Conservation (phyloP, 2,113 vertebrate genomes). For the Myiozetetes cayanensis region DNA sequence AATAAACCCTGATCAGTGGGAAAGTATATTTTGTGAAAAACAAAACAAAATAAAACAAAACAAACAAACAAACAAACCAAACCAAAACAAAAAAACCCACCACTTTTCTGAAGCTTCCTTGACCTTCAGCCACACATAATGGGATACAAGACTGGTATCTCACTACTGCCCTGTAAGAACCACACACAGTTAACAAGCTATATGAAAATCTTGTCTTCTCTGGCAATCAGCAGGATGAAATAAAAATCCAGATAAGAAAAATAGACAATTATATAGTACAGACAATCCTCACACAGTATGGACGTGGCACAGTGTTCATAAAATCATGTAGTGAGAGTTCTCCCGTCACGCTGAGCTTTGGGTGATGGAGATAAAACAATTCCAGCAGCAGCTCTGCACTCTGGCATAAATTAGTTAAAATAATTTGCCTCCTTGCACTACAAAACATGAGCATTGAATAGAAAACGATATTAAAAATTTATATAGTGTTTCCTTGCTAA, state of each 20-base stretch:
- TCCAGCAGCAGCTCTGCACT: not conserved
- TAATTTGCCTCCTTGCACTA: not conserved
- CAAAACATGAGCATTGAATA: not conserved
- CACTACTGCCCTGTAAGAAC: not conserved
- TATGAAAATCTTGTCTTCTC: not conserved
- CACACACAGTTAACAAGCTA: not conserved
- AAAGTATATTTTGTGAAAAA: rapidly evolving
- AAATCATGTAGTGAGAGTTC: not conserved
- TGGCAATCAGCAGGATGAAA: not conserved
- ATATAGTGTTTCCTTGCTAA: conserved; percentile 8
- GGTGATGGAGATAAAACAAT: conserved; percentile 24
- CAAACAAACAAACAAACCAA: no score
- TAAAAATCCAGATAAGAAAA: conserved; percentile 2
- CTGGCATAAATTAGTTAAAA: conserved; percentile 21
- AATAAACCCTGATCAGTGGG: not conserved
- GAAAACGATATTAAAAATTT: conserved; percentile 28
- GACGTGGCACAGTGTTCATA: not conserved
- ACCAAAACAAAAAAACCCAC: not conserved
- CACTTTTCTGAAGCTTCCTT: not conserved
- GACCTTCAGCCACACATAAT: not conserved
- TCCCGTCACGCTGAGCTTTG: not conserved
- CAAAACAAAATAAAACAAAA: no score
- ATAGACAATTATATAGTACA: not conserved
- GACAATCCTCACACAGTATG: not conserved
- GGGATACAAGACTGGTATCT: not conserved